These are phyloP conservation scores for Tricholaema leucomelas DNA, from an alignment of 2,113 vertebrate species.

Conservation along the genomic window DNA sequence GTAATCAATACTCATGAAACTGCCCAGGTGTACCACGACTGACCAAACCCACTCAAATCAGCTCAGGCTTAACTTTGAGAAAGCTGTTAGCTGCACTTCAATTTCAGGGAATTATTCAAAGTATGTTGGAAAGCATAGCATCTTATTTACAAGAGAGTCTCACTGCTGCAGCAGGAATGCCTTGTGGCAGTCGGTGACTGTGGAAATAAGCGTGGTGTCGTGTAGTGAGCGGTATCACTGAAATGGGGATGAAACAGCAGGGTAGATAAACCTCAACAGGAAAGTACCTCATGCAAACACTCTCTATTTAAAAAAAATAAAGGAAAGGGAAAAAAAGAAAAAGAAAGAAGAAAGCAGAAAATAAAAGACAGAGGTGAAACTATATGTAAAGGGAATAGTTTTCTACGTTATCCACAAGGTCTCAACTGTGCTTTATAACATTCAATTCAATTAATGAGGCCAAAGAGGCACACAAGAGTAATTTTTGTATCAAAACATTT, in stretches of 20 bases:
- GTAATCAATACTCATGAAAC: background rate
- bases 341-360: background rate
- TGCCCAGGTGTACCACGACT: background rate
- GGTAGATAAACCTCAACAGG: background rate
- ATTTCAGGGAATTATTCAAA: slow-evolving; percentile 39
- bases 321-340: no score
- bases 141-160: slow-evolving; percentile 20
- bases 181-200: background rate
- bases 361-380: background rate
- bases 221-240: background rate
- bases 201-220: background rate
- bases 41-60: background rate
- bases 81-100: background rate
- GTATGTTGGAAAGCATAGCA: background rate
- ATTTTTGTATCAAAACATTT: background rate
- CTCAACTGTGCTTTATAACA: background rate
- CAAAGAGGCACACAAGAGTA: background rate
- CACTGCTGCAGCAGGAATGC: background rate
- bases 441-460: background rate
- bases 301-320: background rate
- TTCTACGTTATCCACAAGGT: background rate
- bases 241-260: background rate
- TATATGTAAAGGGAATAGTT: background rate
- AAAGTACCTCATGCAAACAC: background rate
- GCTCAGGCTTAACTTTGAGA: background rate